Evolutionary conservation across 2,797 vertebrate species (phyloP), one percentile per base, ranked within the genome.

Genomic region (Leptatherina wallacei): DNA sequence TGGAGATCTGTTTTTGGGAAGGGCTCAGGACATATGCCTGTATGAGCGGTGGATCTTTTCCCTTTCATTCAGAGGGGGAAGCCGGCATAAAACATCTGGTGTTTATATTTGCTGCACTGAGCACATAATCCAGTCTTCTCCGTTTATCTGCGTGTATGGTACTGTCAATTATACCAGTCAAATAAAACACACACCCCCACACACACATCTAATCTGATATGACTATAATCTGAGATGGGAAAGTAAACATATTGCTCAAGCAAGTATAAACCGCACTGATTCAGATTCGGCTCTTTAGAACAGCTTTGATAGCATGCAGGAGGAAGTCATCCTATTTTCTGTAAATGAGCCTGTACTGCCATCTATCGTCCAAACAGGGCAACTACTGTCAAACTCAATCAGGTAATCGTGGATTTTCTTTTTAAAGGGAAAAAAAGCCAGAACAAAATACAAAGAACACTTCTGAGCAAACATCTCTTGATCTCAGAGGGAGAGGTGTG

Each of bases 321-420:
- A 62, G 13, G 64, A 24, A 24, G 27, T 35, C 71, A 64, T 0
- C 60, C 44, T 72, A 9, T 27, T 55, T 47, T 47, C 6, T 10
- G 24, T 8, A 55, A 33, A 36, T 38, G 20, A 35, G 58, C 0
- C 18, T 56, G 54, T 1, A 7, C 54, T 22, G 75, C 84, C 88
- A 80, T 27, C 89, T 88, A 56, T 64, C 82, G 91, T n/a, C 13
- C 3, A 24, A 56, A 61, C 18, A 2, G 9, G 44, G 71, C 0
- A 72, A 73, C 82, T 78, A 18, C 74, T 3, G 6, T 10, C 0
- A 33, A 24, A 44, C 10, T 14, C 30, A 16, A n/a, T 57, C n/a
- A 10, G 42, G 14, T 30, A 12, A 11, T n/a, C 3, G 6, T 24
- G 24, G 24, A 5, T 52, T 24, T 24, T 7, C 5, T 14, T 54